phyloP scores from a whole-genome alignment of 2,888 invertebrate genomes.

The Lissocephala sabroskyi region DNA sequence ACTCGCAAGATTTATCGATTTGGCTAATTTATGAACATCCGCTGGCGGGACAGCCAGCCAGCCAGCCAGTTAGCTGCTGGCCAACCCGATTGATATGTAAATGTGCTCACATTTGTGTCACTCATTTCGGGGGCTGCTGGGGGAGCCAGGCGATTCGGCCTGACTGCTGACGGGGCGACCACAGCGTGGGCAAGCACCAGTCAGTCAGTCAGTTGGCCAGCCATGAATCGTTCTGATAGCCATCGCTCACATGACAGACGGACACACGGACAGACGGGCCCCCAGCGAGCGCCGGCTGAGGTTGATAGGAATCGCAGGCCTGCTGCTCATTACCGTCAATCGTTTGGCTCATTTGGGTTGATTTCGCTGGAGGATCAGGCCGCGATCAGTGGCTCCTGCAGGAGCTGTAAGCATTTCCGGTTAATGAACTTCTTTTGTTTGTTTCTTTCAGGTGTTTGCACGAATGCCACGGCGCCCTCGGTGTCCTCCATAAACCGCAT shows the following conservation, averaged over 20 bases:
- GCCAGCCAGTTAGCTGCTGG: background rate
- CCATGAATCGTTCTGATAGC: constrained; percentile 60
- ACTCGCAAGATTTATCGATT: constrained; percentile 62
- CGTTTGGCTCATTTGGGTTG: constrained; percentile 53
- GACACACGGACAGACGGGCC: constrained; percentile 33
- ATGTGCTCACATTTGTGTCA: constrained; percentile 66
- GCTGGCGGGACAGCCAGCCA: constrained; percentile 17
- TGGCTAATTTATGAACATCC: constrained; percentile 72
- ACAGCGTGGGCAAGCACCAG: background rate
- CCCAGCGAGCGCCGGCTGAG: background rate
- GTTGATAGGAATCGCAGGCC: constrained; percentile 42
- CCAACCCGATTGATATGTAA: constrained; percentile 65
- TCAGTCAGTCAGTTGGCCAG: constrained; percentile 14
- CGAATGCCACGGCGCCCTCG: constrained; percentile 95
- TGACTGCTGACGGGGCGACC: constrained; percentile 9
- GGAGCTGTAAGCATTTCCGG: too few species aligned
- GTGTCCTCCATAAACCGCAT: constrained; percentile 98
- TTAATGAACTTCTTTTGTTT: constrained; percentile 24
- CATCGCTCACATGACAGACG: constrained; percentile 61
- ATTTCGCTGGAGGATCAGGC: too few species aligned
- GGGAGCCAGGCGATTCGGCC: background rate
- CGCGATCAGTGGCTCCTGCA: too few species aligned
- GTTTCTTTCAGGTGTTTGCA: constrained; percentile 85
- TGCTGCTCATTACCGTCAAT: constrained; percentile 62
- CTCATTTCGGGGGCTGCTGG: constrained; percentile 32